Conservation (phyloP, 2,888 invertebrate species). For the Ametastegia equiseti region DNA sequence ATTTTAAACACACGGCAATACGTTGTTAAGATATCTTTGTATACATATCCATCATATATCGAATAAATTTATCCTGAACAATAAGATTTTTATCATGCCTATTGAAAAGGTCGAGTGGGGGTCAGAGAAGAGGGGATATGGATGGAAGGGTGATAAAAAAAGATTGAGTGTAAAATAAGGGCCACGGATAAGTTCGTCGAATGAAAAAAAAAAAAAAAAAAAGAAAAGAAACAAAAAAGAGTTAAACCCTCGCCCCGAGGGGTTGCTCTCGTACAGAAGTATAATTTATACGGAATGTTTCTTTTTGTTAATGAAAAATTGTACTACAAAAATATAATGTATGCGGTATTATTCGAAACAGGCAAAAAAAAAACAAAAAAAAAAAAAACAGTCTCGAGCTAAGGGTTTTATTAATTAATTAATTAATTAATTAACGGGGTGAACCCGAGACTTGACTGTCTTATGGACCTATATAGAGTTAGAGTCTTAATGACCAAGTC, state of each 20-base stretch:
- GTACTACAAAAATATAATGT: too few species aligned
- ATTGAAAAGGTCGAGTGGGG: slow-evolving; percentile 29
- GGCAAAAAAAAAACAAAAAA: not conserved
- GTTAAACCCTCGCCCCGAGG: not conserved
- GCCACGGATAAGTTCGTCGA: slow-evolving; percentile 45
- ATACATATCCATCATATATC: not conserved
- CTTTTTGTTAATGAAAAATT: slow-evolving; percentile 27
- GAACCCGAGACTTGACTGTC: slow-evolving; percentile 20
- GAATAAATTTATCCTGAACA: slow-evolving; percentile 7
- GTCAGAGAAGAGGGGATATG: slow-evolving; percentile 17
- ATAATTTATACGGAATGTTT: too few species aligned
- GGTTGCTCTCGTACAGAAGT: not conserved
- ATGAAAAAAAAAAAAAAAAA: slow-evolving; percentile 33
- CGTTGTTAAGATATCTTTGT: too few species aligned
- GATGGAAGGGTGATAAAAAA: not conserved
- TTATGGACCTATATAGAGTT: slow-evolving; percentile 21
- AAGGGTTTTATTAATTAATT: not conserved
- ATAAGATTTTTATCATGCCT: slow-evolving; percentile 32
- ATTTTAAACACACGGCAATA: too few species aligned
- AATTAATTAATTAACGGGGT: not conserved
- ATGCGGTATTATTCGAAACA: too few species aligned
- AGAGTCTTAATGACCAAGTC: slow-evolving; percentile 54
- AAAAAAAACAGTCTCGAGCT: slow-evolving; percentile 4
- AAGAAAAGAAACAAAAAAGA: too few species aligned
- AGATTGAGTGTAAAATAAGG: slow-evolving; percentile 15